Conservation (phyloP, 2,113 vertebrate genomes). For the Platichthys flesus region DNA sequence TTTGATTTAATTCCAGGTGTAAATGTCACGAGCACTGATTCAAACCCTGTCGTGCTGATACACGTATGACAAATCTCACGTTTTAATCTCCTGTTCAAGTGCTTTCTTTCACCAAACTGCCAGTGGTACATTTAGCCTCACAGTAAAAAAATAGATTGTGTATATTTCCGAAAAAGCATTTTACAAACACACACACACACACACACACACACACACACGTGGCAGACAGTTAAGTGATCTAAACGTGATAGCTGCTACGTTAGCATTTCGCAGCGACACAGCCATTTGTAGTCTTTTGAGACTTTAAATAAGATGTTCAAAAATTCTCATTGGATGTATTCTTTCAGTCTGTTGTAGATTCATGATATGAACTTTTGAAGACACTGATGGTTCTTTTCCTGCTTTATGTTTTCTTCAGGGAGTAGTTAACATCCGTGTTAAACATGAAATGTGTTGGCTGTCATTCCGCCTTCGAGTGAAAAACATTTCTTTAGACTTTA, state of each 20-base stretch:
- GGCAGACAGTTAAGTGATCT: conserved; percentile 30
- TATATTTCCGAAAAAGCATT: conserved; percentile 47
- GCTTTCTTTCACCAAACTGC: conserved; percentile 55
- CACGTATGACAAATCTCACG: not conserved
- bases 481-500: not conserved
- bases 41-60: conserved; percentile 16
- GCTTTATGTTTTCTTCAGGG: conserved; percentile 58
- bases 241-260: conserved; percentile 27
- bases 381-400: conserved; percentile 71
- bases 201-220: conserved; percentile 27
- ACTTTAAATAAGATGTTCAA: conserved; percentile 54
- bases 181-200: conserved; percentile 7
- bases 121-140: conserved; percentile 49
- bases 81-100: conserved; percentile 34
- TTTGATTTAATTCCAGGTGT: conserved; percentile 50
- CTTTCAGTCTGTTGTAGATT: conserved; percentile 65
- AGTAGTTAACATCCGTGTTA: conserved; percentile 52
- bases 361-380: conserved; percentile 67
- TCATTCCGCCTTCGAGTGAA: not conserved
- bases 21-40: conserved; percentile 40
- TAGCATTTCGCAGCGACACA: conserved; percentile 47
- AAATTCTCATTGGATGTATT: conserved; percentile 53
- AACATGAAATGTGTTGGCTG: conserved; percentile 10
- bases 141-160: conserved; percentile 50
- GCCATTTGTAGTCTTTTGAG: conserved; percentile 49